Evolutionary conservation across 2,888 invertebrate species (phyloP).

Genomic region (Diplazon laetatorius): DNA sequence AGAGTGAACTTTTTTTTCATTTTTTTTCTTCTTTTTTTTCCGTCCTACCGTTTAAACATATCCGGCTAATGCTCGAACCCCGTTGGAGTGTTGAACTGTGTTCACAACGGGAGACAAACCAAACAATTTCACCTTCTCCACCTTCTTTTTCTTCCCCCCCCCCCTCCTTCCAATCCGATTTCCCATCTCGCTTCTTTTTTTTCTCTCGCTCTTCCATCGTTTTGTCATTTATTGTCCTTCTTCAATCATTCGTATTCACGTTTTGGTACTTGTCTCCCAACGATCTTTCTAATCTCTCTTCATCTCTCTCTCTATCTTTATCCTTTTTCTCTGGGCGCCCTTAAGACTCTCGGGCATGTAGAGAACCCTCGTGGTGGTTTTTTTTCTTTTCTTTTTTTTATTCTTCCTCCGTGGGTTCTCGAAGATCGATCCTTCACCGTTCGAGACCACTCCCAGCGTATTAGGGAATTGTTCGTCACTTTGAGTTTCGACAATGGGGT

Average conservation of each 20-base stretch:
- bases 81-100: conserved; percentile 2
- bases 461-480: conserved; percentile 48
- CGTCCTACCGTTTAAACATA: conserved; percentile 48
- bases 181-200: neutral
- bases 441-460: conserved; percentile 32
- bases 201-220: neutral
- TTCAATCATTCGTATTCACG: conserved; percentile 16
- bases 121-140: no score
- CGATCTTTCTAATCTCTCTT: conserved; percentile 41
- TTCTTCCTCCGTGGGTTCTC: neutral
- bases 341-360: neutral
- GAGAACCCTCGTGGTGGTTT: conserved; percentile 1
- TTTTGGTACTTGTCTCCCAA: neutral
- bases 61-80: conserved; percentile 27
- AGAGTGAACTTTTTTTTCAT: conserved; percentile 42
- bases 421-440: neutral
- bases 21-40: conserved; percentile 39
- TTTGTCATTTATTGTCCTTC: conserved; percentile 25
- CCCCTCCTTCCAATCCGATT: neutral
- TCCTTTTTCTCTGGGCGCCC: conserved; percentile 39
- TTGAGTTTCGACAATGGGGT: neutral
- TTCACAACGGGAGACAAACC: conserved; percentile 1
- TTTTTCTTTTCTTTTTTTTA: neutral
- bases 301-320: neutral
- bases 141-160: no score